These are phyloP conservation scores for Colossoma macropomum DNA, from an alignment of 2,113 vertebrate species.

Conservation along the genomic window DNA sequence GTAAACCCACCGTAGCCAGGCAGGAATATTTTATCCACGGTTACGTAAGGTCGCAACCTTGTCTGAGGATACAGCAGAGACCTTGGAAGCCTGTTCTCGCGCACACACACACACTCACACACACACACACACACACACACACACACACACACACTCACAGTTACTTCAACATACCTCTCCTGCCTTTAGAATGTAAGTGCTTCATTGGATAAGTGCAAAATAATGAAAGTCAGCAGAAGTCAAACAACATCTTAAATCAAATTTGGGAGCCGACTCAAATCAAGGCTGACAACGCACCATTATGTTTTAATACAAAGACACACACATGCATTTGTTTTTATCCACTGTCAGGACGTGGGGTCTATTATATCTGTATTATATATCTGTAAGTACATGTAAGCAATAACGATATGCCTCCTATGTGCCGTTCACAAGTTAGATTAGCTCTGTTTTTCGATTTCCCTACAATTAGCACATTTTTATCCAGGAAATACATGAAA, in stretches of 20 bases:
- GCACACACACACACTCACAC: background rate
- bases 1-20: background rate
- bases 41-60: slow-evolving; percentile 6
- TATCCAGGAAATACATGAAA: background rate
- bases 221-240: slow-evolving; percentile 51
- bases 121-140: background rate
- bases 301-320: background rate
- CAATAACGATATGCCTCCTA: too few species aligned
- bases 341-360: too few species aligned
- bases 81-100: background rate
- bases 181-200: slow-evolving; percentile 7
- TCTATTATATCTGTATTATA: too few species aligned
- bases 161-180: background rate
- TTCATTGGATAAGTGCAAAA: slow-evolving; percentile 59
- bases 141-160: background rate
- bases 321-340: background rate
- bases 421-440: too few species aligned
- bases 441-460: too few species aligned
- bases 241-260: slow-evolving; percentile 18
- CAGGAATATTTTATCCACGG: background rate
- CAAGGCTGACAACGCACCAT: slow-evolving; percentile 5
- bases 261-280: slow-evolving; percentile 33
- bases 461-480: too few species aligned
- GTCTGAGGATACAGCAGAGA: slow-evolving; percentile 4
- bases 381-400: too few species aligned